Conservation (phyloP, 1,140 invertebrate species). For the Trissolcus basalis region DNA sequence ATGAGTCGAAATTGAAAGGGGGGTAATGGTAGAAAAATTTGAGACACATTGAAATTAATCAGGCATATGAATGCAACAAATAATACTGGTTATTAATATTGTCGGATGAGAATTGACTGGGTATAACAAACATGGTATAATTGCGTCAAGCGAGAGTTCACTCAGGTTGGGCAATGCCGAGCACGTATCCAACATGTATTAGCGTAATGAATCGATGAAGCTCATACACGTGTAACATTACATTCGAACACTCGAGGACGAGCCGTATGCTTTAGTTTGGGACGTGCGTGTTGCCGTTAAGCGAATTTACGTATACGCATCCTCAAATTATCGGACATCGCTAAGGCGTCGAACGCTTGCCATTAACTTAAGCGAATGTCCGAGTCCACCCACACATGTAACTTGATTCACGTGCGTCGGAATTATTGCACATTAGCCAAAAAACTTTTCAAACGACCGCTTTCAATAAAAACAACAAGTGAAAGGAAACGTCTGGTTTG, state of each 20-base stretch:
- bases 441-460: too few relatives aligned
- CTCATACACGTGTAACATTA: constrained; percentile 35
- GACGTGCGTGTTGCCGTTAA: constrained; percentile 41
- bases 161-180: constrained; percentile 38
- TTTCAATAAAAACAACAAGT: too few relatives aligned
- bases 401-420: constrained; percentile 25
- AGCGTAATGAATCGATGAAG: constrained; percentile 65
- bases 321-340: constrained; percentile 39
- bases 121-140: constrained; percentile 49
- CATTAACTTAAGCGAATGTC: constrained; percentile 55
- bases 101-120: constrained; percentile 48
- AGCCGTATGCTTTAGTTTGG: constrained; percentile 34
- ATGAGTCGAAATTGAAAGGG: too few relatives aligned
- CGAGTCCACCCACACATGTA: constrained; percentile 39
- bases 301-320: constrained; percentile 46
- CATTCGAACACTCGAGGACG: constrained; percentile 32
- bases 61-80: constrained; percentile 32
- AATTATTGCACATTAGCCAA: too few relatives aligned
- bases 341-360: constrained; percentile 48
- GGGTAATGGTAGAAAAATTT: neutral
- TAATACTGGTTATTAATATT: constrained; percentile 48
- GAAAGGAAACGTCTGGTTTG: too few relatives aligned
- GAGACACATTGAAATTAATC: constrained; percentile 24
- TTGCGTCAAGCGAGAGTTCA: constrained; percentile 50
- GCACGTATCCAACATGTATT: constrained; percentile 40